Evolutionary conservation across 2,113 vertebrate species (phyloP).

Genomic region (Uropsilus gracilis): DNA sequence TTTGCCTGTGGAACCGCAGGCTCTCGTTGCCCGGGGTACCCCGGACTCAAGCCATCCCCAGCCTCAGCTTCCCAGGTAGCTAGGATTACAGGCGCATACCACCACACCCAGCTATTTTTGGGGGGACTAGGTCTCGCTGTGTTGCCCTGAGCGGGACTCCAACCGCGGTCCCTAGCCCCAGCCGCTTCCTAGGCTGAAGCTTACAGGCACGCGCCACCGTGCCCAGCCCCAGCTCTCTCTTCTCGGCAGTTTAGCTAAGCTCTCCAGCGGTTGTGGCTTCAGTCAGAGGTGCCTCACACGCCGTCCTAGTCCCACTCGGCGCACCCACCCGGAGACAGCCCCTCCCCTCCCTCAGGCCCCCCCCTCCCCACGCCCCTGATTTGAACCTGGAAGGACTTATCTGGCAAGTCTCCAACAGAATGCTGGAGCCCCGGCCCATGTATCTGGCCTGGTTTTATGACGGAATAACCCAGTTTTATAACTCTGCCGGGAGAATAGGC

Average conservation of each 20-base stretch:
- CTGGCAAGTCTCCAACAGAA: background rate
- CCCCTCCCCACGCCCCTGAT: background rate
- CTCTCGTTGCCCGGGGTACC: too few species aligned
- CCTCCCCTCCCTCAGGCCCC: rapidly evolving
- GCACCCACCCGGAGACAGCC: too few species aligned
- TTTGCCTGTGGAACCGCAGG: too few species aligned
- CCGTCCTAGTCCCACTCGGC: background rate
- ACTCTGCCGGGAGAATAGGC: background rate
- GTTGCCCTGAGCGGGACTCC: too few species aligned
- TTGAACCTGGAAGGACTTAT: background rate
- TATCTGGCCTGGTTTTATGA: background rate
- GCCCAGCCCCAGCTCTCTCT: background rate
- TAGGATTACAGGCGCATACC: too few species aligned
- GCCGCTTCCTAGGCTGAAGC: too few species aligned
- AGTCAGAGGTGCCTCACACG: background rate
- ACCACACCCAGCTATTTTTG: too few species aligned
- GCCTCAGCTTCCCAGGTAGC: too few species aligned
- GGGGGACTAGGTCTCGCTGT: too few species aligned
- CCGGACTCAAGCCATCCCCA: too few species aligned
- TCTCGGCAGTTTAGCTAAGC: background rate
- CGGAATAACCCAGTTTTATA: conserved; percentile 26
- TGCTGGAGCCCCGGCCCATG: background rate
- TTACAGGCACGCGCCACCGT: background rate
- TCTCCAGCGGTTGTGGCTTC: background rate
- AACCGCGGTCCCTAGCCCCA: too few species aligned